These are phyloP conservation scores for Prionchulus punctatus DNA, from an alignment of 2,888 invertebrate genomes.

Conservation along the genomic window DNA sequence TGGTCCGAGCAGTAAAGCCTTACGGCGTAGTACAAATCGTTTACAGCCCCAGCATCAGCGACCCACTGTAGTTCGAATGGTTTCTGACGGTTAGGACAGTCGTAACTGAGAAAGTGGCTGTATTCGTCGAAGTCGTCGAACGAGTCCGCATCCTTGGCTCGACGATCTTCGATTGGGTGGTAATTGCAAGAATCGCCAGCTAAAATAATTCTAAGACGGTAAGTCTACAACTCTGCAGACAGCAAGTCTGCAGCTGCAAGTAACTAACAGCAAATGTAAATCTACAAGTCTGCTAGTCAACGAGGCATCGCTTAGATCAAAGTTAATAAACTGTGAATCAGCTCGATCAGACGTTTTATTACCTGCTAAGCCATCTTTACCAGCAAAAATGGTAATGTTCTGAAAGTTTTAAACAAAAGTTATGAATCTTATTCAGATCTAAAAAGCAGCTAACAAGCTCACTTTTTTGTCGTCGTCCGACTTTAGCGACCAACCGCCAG, in stretches of 20 bases:
- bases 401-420: not conserved
- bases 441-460: too few relatives aligned
- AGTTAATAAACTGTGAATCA: not conserved
- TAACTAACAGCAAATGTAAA: too few relatives aligned
- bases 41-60: not conserved
- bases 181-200: not conserved
- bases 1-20: too few relatives aligned
- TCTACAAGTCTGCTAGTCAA: too few relatives aligned
- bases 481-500: not conserved
- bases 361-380: too few relatives aligned
- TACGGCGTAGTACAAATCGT: conserved; percentile 3
- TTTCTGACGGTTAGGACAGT: not conserved
- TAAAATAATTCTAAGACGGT: too few relatives aligned
- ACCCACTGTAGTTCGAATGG: conserved; percentile 2
- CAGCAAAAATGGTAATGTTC: too few relatives aligned
- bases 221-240: too few relatives aligned
- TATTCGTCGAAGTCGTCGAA: conserved; percentile 1
- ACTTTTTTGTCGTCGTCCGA: not conserved
- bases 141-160: not conserved
- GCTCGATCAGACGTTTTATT: too few relatives aligned
- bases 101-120: not conserved
- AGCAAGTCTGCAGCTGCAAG: too few relatives aligned
- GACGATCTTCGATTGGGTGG: not conserved
- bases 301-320: too few relatives aligned
- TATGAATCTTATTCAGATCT: too few relatives aligned